phyloP scores from a whole-genome alignment of 2,113 vertebrate species.

The Mugil cephalus region DNA sequence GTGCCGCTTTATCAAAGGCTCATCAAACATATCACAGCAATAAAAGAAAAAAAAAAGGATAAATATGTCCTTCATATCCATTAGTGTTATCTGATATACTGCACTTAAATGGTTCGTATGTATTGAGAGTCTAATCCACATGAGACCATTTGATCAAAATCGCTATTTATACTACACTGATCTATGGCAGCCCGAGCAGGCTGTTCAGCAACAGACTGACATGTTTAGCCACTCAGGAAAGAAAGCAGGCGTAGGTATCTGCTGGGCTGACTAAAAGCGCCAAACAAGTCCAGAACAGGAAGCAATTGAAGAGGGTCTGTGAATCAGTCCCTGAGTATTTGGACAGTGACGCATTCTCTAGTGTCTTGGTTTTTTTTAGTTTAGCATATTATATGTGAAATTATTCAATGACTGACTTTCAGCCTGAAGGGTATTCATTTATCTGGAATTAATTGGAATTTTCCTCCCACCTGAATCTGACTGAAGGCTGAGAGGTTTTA shows the following conservation, averaged over 20 bases:
- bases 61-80: background rate
- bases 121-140: background rate
- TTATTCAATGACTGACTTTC: background rate
- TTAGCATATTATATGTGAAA: too few relatives aligned
- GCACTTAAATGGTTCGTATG: background rate
- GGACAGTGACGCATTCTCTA: background rate
- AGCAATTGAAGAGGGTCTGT: background rate
- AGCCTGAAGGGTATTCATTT: background rate
- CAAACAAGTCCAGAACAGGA: constrained; percentile 25
- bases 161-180: background rate
- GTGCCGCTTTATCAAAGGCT: too few relatives aligned
- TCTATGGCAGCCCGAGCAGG: background rate
- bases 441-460: background rate
- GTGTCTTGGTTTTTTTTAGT: background rate
- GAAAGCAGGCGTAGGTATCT: constrained; percentile 12
- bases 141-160: background rate
- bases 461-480: background rate
- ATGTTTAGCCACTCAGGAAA: constrained; percentile 1
- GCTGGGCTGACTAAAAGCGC: constrained; percentile 6
- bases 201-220: constrained; percentile 4
- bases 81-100: background rate
- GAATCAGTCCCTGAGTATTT: background rate
- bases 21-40: background rate
- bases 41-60: background rate
- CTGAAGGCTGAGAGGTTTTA: background rate